Evolutionary conservation across 2,113 vertebrate genomes (phyloP).

Genomic region (Bothrops jararaca): DNA sequence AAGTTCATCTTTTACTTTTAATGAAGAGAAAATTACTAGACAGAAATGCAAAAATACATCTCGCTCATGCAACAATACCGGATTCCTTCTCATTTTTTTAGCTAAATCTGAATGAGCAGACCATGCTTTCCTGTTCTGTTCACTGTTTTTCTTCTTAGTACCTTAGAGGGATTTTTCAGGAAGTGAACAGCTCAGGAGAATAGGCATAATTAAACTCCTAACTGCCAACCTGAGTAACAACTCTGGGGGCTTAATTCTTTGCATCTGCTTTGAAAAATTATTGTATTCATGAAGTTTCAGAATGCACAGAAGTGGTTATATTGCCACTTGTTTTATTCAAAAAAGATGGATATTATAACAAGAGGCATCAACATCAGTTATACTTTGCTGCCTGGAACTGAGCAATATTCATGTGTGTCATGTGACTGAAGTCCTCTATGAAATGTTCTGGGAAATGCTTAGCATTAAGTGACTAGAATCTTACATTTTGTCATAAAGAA

Average conservation of each 20-base stretch:
- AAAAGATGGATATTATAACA: not conserved
- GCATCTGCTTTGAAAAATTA: not conserved
- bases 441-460: not conserved
- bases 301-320: not conserved
- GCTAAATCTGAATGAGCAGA: not conserved
- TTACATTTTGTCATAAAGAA: not conserved
- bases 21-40: conserved; percentile 1
- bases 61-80: not conserved
- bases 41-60: not conserved
- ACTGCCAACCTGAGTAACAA: not conserved
- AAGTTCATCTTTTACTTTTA: not conserved
- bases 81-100: not conserved
- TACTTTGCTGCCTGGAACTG: not conserved
- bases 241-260: not conserved
- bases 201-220: not conserved
- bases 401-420: not conserved
- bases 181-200: not conserved
- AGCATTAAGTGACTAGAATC: not conserved
- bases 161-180: not conserved
- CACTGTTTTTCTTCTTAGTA: not conserved
- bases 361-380: not conserved
- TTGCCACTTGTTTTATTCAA: not conserved
- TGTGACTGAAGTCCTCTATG: not conserved
- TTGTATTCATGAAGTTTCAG: not conserved
- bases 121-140: not conserved